Evolutionary conservation across 2,888 invertebrate species (phyloP), one percentile per base, ranked within the genome.

Genomic region (Cosmia pyralina): DNA sequence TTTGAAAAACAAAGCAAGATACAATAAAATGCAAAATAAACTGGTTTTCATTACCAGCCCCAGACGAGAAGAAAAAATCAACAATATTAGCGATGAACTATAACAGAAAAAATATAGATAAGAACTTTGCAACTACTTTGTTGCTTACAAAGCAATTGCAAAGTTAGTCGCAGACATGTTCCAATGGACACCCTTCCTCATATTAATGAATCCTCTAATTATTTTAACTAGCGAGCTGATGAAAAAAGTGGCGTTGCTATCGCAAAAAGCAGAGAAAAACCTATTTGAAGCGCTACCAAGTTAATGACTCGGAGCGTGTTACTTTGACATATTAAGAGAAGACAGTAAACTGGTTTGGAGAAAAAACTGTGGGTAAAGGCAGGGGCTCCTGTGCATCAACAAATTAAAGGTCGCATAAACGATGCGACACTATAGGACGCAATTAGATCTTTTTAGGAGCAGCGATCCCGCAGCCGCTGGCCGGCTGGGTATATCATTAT

Each of bases 321-420:
- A 92, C 94, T 92, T 93, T 93, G 94, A 93, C 94, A 94, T 95
- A 94, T 94, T 92, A 93, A 94, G 93, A 92, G 90, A 90, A 91
- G 88, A 90, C 89, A 90, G 88, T 88, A 92, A 94, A 95, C 95
- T 89, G 93, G 94, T 95, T 93, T 90, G 79, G 77, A 81, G 87
- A 88, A 90, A 92, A 93, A 93, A 91, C 86, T 84, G 82, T 82
- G 81, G 84, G 83, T 82, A 88, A 88, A 88, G 86, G 85, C 84
- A 86, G 83, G 82, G 84, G 87, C 87, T 89, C 84, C 88, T 84
- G 90, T 87, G 90, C 86, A 90, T 90, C 89, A 85, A 91, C 90
- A 93, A 93, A 94, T 92, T 92, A 94, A 94, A 93, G 93, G 92
- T 93, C 91, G 91, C 88, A 88, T 91, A 89, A 90, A 88, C 88